A percentile compares a stretch with the other conserved stretches of the same genome.
Evolutionary conservation across 1,140 invertebrate species (phyloP).

Genomic region (Drosophila jambulina): DNA sequence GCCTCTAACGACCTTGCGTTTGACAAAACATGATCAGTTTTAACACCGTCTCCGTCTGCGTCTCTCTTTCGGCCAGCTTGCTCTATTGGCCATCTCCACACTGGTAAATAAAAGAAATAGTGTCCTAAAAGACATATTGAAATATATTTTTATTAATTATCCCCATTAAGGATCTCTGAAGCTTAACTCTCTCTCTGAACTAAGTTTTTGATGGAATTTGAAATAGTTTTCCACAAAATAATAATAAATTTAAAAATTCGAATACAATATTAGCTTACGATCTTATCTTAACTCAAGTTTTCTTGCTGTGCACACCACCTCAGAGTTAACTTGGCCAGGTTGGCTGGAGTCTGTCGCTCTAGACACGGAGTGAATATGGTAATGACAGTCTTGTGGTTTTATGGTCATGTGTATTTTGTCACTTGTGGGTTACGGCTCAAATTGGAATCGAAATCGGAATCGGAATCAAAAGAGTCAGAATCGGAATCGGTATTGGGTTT

Average conservation of each 20-base stretch:
- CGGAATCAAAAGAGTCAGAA: constrained; percentile 16
- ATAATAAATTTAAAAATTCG: neutral
- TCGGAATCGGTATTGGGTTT: constrained; percentile 15
- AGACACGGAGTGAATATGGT: constrained; percentile 61
- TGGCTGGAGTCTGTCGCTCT: constrained; percentile 49
- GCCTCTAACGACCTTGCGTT: constrained; percentile 85
- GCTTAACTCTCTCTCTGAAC: too few relatives aligned
- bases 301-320: neutral
- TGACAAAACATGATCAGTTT: constrained; percentile 83
- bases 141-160: too few relatives aligned
- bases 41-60: constrained; percentile 61
- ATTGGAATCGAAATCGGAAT: constrained; percentile 37
- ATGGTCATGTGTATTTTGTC: constrained; percentile 70
- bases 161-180: too few relatives aligned
- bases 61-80: constrained; percentile 19
- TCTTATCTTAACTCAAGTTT: neutral
- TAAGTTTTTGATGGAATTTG: too few relatives aligned
- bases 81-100: constrained; percentile 29
- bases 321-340: constrained; percentile 61
- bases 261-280: neutral
- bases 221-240: neutral
- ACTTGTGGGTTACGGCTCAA: constrained; percentile 64
- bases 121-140: neutral
- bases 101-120: neutral
- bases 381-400: constrained; percentile 66